Conservation (phyloP, 2,797 vertebrate genomes). For the Diplodus puntazzo region DNA sequence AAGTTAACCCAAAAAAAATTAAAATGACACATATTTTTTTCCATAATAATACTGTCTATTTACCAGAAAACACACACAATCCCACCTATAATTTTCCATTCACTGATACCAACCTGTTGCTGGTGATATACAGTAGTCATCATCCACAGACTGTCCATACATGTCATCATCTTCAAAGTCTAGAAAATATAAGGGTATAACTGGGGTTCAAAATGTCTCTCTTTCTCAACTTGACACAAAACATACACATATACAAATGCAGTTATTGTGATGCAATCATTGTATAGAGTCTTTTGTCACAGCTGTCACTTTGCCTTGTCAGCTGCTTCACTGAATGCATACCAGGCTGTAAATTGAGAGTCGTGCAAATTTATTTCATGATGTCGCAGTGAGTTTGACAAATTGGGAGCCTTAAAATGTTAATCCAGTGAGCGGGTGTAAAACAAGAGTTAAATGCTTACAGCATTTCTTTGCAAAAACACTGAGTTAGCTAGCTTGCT, state of each 20-base stretch:
- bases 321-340: constrained; percentile 50
- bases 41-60: background rate
- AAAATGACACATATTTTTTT: background rate
- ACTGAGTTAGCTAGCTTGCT: constrained; percentile 39
- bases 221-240: background rate
- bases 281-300: background rate
- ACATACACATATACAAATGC: background rate
- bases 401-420: background rate
- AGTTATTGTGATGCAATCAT: background rate
- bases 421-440: background rate
- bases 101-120: constrained; percentile 91
- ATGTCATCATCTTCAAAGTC: constrained; percentile 98
- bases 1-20: no score
- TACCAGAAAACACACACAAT: no score
- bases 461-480: background rate
- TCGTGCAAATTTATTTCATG: background rate
- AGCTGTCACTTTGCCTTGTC: constrained; percentile 61
- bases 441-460: background rate
- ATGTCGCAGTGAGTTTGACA: background rate
- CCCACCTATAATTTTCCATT: background rate
- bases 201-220: background rate
- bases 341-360: background rate
- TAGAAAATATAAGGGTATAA: constrained; percentile 59
- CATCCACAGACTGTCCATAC: constrained; percentile 97
- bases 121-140: constrained; percentile 98